Evolutionary conservation across 2,888 invertebrate genomes (phyloP).

Genomic region (Thera britannica): DNA sequence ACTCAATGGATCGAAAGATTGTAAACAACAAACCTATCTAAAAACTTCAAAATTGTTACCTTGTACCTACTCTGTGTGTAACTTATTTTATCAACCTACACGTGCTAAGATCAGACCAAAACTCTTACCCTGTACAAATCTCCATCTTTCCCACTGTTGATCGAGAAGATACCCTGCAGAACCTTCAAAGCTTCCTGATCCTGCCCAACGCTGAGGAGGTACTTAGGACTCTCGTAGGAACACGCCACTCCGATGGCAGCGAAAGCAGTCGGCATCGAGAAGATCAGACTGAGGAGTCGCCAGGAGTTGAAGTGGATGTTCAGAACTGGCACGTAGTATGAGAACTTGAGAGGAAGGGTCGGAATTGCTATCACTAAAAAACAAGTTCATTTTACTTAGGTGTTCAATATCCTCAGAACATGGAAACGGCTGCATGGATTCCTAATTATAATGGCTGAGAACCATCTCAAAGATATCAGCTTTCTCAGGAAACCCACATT

Average conservation of each 20-base stretch:
- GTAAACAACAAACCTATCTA: too few species aligned
- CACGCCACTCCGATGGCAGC: slow-evolving; percentile 82
- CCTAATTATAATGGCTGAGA: too few species aligned
- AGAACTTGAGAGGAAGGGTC: slow-evolving; percentile 85
- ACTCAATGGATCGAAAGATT: too few species aligned
- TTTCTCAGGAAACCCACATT: too few species aligned
- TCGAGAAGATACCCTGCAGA: slow-evolving; percentile 58
- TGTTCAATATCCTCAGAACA: too few species aligned
- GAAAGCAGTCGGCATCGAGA: slow-evolving; percentile 85
- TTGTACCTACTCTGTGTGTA: too few species aligned
- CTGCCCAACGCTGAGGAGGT: slow-evolving; percentile 84
- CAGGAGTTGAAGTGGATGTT: slow-evolving; percentile 88
- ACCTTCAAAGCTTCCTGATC: slow-evolving; percentile 82
- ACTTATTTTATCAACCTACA: too few species aligned
- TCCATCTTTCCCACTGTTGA: slow-evolving; percentile 61
- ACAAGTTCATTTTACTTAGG: neutral
- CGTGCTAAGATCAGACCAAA: neutral
- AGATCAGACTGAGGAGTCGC: slow-evolving; percentile 88
- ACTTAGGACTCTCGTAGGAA: slow-evolving; percentile 92
- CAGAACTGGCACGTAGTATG: slow-evolving; percentile 70
- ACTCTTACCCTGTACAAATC: slow-evolving; percentile 61
- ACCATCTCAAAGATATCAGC: too few species aligned
- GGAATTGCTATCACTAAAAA: slow-evolving; percentile 86
- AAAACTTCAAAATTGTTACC: too few species aligned
- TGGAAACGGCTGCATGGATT: too few species aligned